Evolutionary conservation across 2,113 vertebrate genomes (phyloP), one percentile per base, ranked within the genome.

Genomic region (Sarotherodon lohbergeri): DNA sequence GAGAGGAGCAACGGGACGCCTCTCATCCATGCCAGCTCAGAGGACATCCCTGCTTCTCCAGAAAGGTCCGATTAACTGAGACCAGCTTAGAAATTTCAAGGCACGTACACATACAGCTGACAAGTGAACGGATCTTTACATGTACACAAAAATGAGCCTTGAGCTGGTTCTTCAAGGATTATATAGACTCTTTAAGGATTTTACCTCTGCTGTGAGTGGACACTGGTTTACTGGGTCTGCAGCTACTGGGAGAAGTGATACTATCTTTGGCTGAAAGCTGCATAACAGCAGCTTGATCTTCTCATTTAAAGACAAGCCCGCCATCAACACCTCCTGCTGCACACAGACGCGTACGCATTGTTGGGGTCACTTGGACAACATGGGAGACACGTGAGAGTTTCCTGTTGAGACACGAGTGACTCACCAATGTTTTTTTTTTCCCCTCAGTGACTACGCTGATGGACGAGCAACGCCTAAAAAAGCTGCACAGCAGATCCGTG

Each of bases 1-100:
- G 32, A 81, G n/a, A 55, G 19, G 76, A 57, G 3, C 54, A 96
- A 96, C 24, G 88, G 93, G 80, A 41, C n/a, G 1, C 85, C 63
- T 54, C 87, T 94, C 48, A 80, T 76, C 5, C 52, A 13, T 1
- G 3, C 19, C 3, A 88, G 39, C 10, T 48, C n/a, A 1, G 48
- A 88, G 2, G 89, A 94, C 43, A 6, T 3, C 4, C 41, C 82
- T 1, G n/a, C 43, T 22, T 22, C 22, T 22, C 22, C 86, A 4
- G 84, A 78, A 13, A 88, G 54, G 14, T 92, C 84, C 81, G 34
- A 66, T 29, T 82, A 68, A 86, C 56, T 4, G 32, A 56, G 39
- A 41, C 50, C 46, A 46, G 41, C 68, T 73, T n/a, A 24, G 2
- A 63, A 29, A 50, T 24, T 22, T 56, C 19, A 1, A 56, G 57